These are phyloP conservation scores for Caenorhabditis panamensis DNA, from an alignment of 2,888 invertebrate genomes.

Conservation along the genomic window DNA sequence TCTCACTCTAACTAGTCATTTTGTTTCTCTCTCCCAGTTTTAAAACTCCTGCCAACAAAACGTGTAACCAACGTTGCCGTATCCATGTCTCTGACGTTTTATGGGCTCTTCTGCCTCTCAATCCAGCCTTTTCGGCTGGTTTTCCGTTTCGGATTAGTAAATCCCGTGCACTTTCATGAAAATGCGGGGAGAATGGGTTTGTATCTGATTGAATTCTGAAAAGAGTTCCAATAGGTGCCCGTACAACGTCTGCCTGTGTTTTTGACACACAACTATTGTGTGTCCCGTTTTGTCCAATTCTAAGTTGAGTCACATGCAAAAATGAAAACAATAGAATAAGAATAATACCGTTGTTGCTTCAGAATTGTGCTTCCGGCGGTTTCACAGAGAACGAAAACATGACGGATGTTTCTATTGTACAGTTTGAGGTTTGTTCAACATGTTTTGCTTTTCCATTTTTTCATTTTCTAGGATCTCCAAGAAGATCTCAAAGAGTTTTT, in stretches of 20 bases:
- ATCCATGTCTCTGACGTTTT: background rate
- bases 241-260: background rate
- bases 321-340: background rate
- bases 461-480: constrained; percentile 27
- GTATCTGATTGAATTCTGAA: no score
- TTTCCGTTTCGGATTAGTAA: background rate
- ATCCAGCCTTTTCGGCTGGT: background rate
- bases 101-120: background rate
- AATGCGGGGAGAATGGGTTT: background rate
- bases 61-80: background rate
- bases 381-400: constrained; percentile 1
- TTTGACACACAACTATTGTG: background rate
- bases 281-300: background rate
- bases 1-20: background rate
- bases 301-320: background rate
- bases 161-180: background rate
- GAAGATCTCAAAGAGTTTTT: constrained; percentile 41
- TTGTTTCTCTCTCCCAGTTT: constrained; percentile 3
- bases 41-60: background rate
- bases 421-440: constrained; percentile 11
- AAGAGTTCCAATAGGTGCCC: background rate
- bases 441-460: background rate
- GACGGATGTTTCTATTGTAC: constrained; percentile 19
- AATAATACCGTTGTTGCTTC: constrained; percentile 9
- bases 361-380: constrained; percentile 7